Evolutionary conservation across 2,888 invertebrate species (phyloP).

Genomic region (Drosophila setosimentum): DNA sequence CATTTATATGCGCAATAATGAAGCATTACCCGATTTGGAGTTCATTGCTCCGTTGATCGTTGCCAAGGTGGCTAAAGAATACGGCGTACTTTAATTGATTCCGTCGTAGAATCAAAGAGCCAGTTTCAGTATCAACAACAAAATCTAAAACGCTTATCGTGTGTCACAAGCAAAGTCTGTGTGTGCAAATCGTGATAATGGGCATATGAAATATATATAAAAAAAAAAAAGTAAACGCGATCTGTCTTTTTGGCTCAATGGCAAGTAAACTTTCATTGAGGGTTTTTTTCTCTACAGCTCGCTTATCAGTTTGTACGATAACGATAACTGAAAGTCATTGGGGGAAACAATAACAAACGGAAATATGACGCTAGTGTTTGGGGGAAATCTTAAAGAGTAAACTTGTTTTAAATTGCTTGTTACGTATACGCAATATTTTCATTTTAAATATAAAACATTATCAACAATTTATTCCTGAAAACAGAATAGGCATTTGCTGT

Average conservation of each 20-base stretch:
- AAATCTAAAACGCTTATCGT: constrained; percentile 26
- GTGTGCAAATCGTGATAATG: constrained; percentile 22
- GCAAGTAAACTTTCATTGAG: constrained; percentile 60
- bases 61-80: constrained; percentile 8
- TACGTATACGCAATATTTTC: constrained; percentile 40
- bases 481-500: neutral
- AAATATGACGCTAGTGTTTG: neutral
- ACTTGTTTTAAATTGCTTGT: neutral
- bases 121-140: neutral
- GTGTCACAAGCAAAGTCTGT: constrained; percentile 38
- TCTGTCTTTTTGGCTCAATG: constrained; percentile 43
- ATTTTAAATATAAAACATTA: neutral
- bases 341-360: constrained; percentile 28
- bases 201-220: neutral
- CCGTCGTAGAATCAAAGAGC: constrained; percentile 7
- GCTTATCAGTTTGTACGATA: constrained; percentile 73
- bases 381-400: neutral
- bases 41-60: constrained; percentile 38
- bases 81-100: constrained; percentile 11
- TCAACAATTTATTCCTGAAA: neutral
- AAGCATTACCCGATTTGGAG: neutral
- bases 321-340: constrained; percentile 34
- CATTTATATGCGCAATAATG: neutral
- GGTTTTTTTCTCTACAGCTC: constrained; percentile 34
- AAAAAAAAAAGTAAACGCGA: neutral